These are phyloP conservation scores for Pristionchus exspectatus DNA, from an alignment of 2,888 invertebrate genomes.

Conservation along the genomic window DNA sequence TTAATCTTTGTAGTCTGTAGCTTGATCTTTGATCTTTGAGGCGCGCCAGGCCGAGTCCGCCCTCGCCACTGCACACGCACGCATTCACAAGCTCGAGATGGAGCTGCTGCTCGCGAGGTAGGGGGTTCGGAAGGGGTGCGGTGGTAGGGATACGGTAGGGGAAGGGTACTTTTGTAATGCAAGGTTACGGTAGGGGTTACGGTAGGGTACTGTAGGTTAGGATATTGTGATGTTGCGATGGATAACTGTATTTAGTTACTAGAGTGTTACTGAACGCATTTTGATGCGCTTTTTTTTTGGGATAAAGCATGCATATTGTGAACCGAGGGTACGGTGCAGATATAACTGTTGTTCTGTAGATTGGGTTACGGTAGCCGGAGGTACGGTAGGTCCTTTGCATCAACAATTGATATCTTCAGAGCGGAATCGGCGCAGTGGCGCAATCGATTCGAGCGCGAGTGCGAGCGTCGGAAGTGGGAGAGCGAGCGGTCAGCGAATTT, in stretches of 20 bases:
- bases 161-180: too few relatives aligned
- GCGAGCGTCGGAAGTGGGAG: neutral
- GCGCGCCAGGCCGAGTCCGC: neutral
- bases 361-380: neutral
- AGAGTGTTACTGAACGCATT: neutral
- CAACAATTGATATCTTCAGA: neutral
- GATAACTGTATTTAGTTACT: neutral
- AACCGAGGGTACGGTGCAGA: too few relatives aligned
- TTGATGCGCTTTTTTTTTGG: too few relatives aligned
- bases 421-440: neutral
- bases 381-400: neutral
- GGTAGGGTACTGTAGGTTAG: too few relatives aligned
- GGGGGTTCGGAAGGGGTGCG: too few relatives aligned
- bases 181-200: too few relatives aligned
- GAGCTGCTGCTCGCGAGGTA: neutral
- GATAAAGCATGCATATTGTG: too few relatives aligned
- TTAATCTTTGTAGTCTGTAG: neutral
- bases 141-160: too few relatives aligned
- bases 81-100: neutral
- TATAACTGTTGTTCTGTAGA: too few relatives aligned
- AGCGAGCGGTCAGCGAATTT: neutral
- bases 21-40: neutral
- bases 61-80: neutral
- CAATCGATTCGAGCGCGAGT: neutral
- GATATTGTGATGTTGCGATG: too few relatives aligned